These are phyloP conservation scores for Anableps anableps DNA, from an alignment of 2,797 vertebrate genomes.

Conservation along the genomic window DNA sequence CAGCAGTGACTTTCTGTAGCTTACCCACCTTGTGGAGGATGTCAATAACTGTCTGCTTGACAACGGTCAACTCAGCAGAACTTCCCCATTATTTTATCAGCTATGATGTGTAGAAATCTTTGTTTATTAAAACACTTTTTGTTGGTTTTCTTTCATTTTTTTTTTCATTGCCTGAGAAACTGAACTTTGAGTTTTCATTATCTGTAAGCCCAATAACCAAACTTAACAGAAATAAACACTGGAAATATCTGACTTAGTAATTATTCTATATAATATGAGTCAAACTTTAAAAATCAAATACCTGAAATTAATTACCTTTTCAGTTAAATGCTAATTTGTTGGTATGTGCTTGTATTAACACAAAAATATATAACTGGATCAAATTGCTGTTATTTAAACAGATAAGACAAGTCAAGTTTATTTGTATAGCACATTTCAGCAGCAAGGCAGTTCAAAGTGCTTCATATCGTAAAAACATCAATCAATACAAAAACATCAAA, in stretches of 20 bases:
- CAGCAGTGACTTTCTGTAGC: neutral
- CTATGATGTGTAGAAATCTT: neutral
- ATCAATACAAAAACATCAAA: too few species aligned
- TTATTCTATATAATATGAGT: neutral
- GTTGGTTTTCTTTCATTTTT: neutral
- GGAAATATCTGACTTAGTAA: constrained; percentile 1
- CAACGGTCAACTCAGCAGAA: neutral
- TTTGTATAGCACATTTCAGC: too few species aligned
- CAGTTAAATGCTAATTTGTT: neutral
- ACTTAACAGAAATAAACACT: neutral
- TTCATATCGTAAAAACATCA: too few species aligned
- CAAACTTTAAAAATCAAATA: neutral
- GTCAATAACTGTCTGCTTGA: neutral
- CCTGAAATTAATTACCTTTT: neutral
- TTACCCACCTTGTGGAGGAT: neutral
- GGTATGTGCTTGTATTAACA: neutral
- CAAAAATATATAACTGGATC: neutral
- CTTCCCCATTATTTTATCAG: neutral
- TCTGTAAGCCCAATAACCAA: neutral
- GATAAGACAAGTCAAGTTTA: too few species aligned
- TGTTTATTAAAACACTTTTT: neutral
- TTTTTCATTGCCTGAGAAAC: neutral
- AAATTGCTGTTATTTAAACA: neutral
- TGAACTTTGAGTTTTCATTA: neutral
- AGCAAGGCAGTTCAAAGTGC: too few species aligned